A percentile compares a stretch with the other conserved stretches of the same genome.
phyloP scores from a whole-genome alignment of 1,140 invertebrate species.

The Drosophila pseudoobscura region DNA sequence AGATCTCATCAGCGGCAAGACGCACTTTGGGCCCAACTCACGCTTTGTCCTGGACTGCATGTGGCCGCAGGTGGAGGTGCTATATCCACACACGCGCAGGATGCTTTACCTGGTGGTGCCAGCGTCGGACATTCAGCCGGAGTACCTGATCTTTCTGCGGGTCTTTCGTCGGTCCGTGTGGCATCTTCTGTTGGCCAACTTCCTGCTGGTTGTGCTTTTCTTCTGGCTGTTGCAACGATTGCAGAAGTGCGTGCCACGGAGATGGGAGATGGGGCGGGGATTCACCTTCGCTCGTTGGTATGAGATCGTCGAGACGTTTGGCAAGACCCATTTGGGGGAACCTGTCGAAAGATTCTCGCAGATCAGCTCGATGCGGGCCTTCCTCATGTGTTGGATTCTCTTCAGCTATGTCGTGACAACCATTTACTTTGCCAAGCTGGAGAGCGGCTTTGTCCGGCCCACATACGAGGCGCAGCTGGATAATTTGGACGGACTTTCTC shows the following conservation, averaged over 20 bases:
- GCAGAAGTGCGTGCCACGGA: conserved; percentile 28
- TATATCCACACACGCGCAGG: conserved; percentile 62
- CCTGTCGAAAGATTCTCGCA: conserved; percentile 50
- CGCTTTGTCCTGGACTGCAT: conserved; percentile 70
- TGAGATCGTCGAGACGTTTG: conserved; percentile 66
- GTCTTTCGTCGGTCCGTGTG: conserved; percentile 64
- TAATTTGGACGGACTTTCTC: conserved; percentile 36
- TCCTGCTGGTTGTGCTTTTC: conserved; percentile 48
- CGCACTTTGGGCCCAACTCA: conserved; percentile 63
- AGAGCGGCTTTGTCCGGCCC: conserved; percentile 72
- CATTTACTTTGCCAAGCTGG: conserved; percentile 77
- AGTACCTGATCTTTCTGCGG: conserved; percentile 66
- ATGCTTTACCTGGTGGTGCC: conserved; percentile 65
- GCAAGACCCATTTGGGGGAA: conserved; percentile 67
- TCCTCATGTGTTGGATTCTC: conserved; percentile 70
- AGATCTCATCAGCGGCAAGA: conserved; percentile 48
- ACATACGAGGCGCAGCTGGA: conserved; percentile 62
- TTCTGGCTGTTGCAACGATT: conserved; percentile 52
- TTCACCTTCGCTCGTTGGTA: conserved; percentile 44
- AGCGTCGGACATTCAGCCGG: conserved; percentile 59
- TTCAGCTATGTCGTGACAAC: conserved; percentile 73
- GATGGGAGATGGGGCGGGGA: neutral
- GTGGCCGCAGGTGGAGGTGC: conserved; percentile 50
- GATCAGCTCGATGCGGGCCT: conserved; percentile 63
- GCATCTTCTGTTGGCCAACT: conserved; percentile 52